Base-by-base conservation (phyloP, 2,797 vertebrate genomes). In the Miichthys miiuy region DNA sequence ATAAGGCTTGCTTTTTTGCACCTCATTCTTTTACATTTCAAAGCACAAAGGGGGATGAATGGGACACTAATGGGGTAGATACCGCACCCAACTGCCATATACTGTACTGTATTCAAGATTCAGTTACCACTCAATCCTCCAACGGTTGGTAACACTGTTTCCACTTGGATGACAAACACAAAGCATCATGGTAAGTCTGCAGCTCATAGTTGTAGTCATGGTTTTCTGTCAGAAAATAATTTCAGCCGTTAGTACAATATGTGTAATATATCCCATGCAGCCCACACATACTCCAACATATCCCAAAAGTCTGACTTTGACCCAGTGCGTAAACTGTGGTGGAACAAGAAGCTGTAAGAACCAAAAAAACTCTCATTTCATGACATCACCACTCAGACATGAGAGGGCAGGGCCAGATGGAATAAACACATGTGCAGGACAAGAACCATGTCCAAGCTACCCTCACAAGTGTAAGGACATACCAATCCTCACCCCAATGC, bases 321-420 rank as follows among this genome's bases (percentile, higher is more conserved):
- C 81, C 64, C 9, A 23, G 68, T 30, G 54, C 1, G 13, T 56
- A 74, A 41, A 71, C 25, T 66, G 23, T 56, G 70, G 80, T 44
- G 58, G 64, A 81, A 72, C 30, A 54, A 75, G 70, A 87, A 72
- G 67, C 81, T 64, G 23, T 23, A 63, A 71, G 77, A 79, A 68
- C 58, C 46, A 5, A 70, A 86, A 88, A 83, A 62, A 71, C 62
- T 88, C 82, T 82, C 2, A 21, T 82, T 84, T 90, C 25, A 87
- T 91, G 87, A 93, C 88, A 88, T 93, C 91, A 93, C 63, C 77
- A 18, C 80, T 91, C 21, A 91, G 74, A 89, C 72, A 92, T 48
- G 91, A 86, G 77, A 75, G 77, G 71, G 77, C 80, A 64, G 73
- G 77, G 75, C 84, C 81, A 79, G 51, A 87, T 84, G 81, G 88